These are phyloP conservation scores for Amphiprion clarkii DNA, from an alignment of 2,797 vertebrate species.

Conservation along the genomic window DNA sequence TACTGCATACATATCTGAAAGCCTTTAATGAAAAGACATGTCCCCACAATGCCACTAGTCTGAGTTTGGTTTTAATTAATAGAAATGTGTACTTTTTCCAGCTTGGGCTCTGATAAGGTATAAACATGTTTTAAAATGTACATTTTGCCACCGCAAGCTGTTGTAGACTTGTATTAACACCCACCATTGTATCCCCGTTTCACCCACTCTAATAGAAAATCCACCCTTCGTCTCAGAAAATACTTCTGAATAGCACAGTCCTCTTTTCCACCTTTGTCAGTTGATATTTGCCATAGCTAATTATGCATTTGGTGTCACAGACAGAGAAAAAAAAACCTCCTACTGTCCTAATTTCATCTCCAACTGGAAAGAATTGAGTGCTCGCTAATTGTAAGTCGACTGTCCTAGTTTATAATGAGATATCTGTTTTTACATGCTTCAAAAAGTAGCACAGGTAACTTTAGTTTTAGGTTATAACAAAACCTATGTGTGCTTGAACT, in stretches of 20 bases:
- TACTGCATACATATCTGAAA: neutral
- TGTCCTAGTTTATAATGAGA: constrained; percentile 32
- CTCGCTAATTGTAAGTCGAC: constrained; percentile 14
- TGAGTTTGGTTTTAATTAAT: constrained; percentile 3
- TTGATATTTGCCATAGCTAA: constrained; percentile 27
- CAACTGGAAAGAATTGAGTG: constrained; percentile 3
- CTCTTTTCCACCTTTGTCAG: constrained; percentile 26
- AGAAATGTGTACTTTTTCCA: neutral
- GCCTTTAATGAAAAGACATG: constrained; percentile 3
- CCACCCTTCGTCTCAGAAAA: constrained; percentile 2
- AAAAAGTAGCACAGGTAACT: constrained; percentile 4
- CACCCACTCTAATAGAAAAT: constrained; percentile 28
- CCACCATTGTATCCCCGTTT: constrained; percentile 7
- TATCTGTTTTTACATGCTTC: constrained; percentile 3
- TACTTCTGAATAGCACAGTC: constrained; percentile 5
- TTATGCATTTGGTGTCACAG: constrained; percentile 44
- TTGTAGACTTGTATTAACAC: constrained; percentile 1
- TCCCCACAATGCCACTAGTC: neutral
- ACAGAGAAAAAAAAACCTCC: constrained; percentile 26
- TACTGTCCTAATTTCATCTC: constrained; percentile 29
- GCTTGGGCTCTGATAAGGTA: neutral
- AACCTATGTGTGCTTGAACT: neutral
- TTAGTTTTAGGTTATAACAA: constrained; percentile 1
- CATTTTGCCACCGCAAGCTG: neutral
- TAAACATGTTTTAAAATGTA: neutral